Base-by-base conservation (phyloP, 1,140 invertebrate genomes). In the Drosophila kepulauana region DNA sequence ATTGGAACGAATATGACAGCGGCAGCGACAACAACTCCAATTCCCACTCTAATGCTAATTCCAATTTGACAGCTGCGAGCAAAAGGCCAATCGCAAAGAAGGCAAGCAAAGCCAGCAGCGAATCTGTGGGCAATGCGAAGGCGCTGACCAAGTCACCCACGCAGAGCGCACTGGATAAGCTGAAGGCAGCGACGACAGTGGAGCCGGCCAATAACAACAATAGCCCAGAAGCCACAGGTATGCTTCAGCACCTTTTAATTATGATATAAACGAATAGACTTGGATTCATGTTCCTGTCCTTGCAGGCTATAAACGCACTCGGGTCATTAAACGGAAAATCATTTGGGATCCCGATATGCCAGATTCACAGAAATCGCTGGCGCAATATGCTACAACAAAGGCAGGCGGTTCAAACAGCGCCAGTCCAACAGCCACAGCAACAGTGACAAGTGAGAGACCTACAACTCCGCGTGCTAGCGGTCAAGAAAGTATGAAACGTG, bases 291-390 rank as follows among this genome's bases (percentile, higher is more conserved):
- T 1, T 33, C 3, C 11, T 7, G 1, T 41, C 35, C 38, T 75
- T 62, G 2, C 57, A 82, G 85, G 88, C 1, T 88, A 88, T 13
- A 94, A 93, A 78, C 93, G 93, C 30, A 94, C 94, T 20, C 93
- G 95, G 71, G 93, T 95, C 35, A 95, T 95, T 10, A 95, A 95
- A 82, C 94, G 94, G 56, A 95, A 95, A 92, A 94, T 95, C 11
- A 95, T 95, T 70, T 95, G 95, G 94, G 95, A 95, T 92, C 95
- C 95, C 2, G 95, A 95, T 91, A 95, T 94, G 78, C 94, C 94
- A 8, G 94, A 94, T 65, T 94, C 94, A 0, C 79, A 88, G 57
- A 85, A 88, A 41, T 92, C 91, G 0, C 92, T 90, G 79, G 86
- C 91, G 90, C 91, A 89, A 66, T 90, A 89, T 74, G 85, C 85